Evolutionary conservation across 1,140 invertebrate genomes (phyloP), one percentile per base, ranked within the genome.

Genomic region (Drosophila gunungcola): DNA sequence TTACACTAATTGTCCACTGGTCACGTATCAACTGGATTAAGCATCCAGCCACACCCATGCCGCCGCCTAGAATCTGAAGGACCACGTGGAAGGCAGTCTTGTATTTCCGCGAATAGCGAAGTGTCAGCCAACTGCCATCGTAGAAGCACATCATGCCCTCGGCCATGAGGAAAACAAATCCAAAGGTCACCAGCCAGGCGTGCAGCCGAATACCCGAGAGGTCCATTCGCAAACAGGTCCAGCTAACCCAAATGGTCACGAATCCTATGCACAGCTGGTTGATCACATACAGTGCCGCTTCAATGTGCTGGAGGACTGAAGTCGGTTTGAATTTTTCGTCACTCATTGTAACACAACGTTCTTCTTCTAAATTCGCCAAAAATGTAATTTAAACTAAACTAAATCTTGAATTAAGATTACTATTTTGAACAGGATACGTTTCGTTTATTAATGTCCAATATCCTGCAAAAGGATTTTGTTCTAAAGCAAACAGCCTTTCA

Each of bases 231-330:
- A 92, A 52, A 45, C 91, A 90, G 34, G 61, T 82, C 91, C 91
- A 92, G 41, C 81, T 77, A n/a, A 92, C 73, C 75, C 88, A 92
- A 34, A 92, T 62, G n/a, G 85, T 86, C 2, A 92, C 75, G 41
- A 92, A 92, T 0, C 91, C 91, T 32, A 92, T 92, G 54, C 88
- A 78, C 38, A 92, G 34, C 16, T 91, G 91, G 52, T 92, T 92
- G 1, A 92, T 53, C 10, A 85, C 73, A 65, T 85, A 77, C 5
- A 92, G 48, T 3, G 12, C 65, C 2, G 86, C 62, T 29, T 90
- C 85, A 7, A 90, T 49, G 4, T 86, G 83, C 39, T 90, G 60
- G 3, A 82, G 10, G 9, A 70, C 41, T n/a, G 49, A 74, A 2
- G 80, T 67, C 0, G 67, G 49, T 2, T 43, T 61, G 0, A 61